These are phyloP conservation scores for Sarcophaga caerulescens DNA, from an alignment of 2,888 invertebrate species.

Conservation along the genomic window DNA sequence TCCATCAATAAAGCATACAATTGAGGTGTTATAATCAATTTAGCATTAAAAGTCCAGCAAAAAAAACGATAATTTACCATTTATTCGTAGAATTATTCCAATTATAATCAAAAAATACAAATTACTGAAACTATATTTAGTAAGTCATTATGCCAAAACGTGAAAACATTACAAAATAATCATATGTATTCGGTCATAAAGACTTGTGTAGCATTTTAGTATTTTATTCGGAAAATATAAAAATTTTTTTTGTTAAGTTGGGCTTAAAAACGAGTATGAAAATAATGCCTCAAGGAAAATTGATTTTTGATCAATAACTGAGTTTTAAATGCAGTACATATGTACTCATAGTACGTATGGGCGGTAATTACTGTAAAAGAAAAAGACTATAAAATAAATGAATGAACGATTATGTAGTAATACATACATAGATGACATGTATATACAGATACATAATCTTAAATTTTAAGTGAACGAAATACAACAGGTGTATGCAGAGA, in stretches of 20 bases:
- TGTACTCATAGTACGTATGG: neutral
- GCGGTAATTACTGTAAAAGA: conserved; percentile 61
- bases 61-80: too few species aligned
- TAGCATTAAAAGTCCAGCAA: too few species aligned
- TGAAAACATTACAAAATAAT: conserved; percentile 43
- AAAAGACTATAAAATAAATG: conserved; percentile 65
- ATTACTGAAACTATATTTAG: conserved; percentile 56
- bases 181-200: conserved; percentile 33
- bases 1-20: too few species aligned
- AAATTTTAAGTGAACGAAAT: conserved; percentile 65
- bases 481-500: neutral
- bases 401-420: conserved; percentile 60
- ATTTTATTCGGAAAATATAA: conserved; percentile 10
- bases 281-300: conserved; percentile 58
- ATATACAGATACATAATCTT: too few species aligned
- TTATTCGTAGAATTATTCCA: too few species aligned
- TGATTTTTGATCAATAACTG: conserved; percentile 61
- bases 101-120: conserved; percentile 2
- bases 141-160: conserved; percentile 52
- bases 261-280: conserved; percentile 42
- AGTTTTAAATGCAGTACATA: neutral
- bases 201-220: too few species aligned
- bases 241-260: conserved; percentile 16
- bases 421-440: too few species aligned
- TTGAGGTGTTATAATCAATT: too few species aligned